Base-by-base conservation (phyloP, 2,888 invertebrate species). In the Apamea anceps region DNA sequence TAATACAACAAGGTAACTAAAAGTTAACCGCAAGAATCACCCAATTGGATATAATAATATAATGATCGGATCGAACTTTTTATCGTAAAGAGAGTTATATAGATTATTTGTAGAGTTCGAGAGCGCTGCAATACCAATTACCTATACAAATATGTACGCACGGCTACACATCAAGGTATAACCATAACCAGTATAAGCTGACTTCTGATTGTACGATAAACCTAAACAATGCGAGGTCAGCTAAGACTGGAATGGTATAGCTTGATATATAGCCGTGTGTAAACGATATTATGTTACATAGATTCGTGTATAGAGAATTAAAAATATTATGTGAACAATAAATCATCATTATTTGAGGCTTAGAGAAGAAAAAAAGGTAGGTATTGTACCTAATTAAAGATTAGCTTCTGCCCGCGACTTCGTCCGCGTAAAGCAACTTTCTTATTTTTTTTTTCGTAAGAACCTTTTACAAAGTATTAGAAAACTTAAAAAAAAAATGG, bases 11-110 rank as follows among this genome's bases (percentile, higher is more conserved):
- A 54, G 18, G 10, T 60, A 37, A 51, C 48, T 37, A 1, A 48
- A 54, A 54, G 21, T 63, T 65, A 75, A 75, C 72, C 80, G 13
- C 73, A 78, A 75, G 51, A 74, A 68, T 32, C 37, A 74, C n/a
- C 71, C 71, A 77, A 80, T 80, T 77, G 60, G 25, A 67, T 28
- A 37, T 57, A 81, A 82, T 79, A 86, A 82, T 75, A 78, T 75
- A 78, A 84, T 74, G 32, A 72, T 71, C 2, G 42, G 13, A 42
- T 68, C 13, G 42, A 37, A 42, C 15, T 66, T 77, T 87, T 81
- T 72, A 42, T 68, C 13, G 1, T 54, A 62, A 75, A 37, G 66
- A 78, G n/a, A 18, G n/a, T 60, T 80, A 74, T 63, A 75, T 54
- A 73, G 66, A 72, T 84, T 67, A 78, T 62, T 75, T 8, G 42